phyloP scores from a whole-genome alignment of 1,140 invertebrate genomes.

The Centruroides sculpturatus region DNA sequence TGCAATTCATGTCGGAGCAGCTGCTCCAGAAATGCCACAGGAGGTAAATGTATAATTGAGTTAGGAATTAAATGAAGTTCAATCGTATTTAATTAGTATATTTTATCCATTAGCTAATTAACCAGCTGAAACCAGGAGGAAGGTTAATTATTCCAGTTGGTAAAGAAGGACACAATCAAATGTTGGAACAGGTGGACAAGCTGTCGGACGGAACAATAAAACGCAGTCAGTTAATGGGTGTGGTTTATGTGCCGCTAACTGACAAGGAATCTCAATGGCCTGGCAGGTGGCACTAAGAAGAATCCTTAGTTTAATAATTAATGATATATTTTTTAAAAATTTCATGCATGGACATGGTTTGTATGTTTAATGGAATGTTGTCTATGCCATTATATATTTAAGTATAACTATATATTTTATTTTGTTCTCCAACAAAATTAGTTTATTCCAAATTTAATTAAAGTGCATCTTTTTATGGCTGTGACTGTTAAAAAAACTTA shows the following conservation, averaged over 20 bases:
- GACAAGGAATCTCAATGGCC: conserved; percentile 61
- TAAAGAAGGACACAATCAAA: conserved; percentile 59
- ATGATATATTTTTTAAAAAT: too few species aligned
- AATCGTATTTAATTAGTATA: neutral
- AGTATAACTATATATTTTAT: too few species aligned
- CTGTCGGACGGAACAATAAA: conserved; percentile 56
- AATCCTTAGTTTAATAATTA: too few species aligned
- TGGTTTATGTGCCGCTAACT: conserved; percentile 92
- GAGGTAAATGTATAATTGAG: conserved; percentile 36
- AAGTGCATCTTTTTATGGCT: too few species aligned
- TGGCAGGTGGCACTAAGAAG: conserved; percentile 21
- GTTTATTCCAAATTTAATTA: too few species aligned
- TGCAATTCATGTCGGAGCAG: conserved; percentile 89
- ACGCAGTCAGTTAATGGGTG: conserved; percentile 76
- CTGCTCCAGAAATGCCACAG: conserved; percentile 59
- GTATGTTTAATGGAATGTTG: too few species aligned
- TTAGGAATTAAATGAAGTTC: neutral
- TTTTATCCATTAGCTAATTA: conserved; percentile 38
- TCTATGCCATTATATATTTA: too few species aligned
- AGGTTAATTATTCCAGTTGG: conserved; percentile 85
- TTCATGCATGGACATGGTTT: too few species aligned
- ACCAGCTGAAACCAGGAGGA: conserved; percentile 65
- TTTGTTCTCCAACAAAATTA: too few species aligned
- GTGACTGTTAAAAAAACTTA: too few species aligned
- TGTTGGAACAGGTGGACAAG: conserved; percentile 79